These are phyloP conservation scores for Drosophila subquinaria DNA, from an alignment of 2,888 invertebrate species.

Conservation along the genomic window DNA sequence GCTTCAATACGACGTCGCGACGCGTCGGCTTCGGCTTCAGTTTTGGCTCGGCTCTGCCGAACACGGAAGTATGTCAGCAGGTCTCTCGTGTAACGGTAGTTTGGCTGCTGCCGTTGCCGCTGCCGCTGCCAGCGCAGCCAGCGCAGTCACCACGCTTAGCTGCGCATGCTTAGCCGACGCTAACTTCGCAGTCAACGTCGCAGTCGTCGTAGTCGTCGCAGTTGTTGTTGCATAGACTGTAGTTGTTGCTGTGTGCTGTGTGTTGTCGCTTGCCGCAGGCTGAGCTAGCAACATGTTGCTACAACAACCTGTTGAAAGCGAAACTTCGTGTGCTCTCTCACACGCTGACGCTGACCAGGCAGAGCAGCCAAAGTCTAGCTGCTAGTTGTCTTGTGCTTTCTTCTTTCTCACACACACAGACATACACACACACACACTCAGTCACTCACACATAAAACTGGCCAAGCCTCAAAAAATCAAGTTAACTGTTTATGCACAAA, in stretches of 20 bases:
- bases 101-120: conserved; percentile 58
- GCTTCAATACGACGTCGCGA: conserved; percentile 36
- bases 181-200: conserved; percentile 41
- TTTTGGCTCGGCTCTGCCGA: conserved; percentile 71
- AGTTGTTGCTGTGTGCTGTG: conserved; percentile 27
- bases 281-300: conserved; percentile 65
- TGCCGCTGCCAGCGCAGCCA: conserved; percentile 31
- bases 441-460: conserved; percentile 17
- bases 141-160: conserved; percentile 68
- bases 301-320: conserved; percentile 85
- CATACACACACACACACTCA: conserved; percentile 11
- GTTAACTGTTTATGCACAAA: conserved; percentile 76
- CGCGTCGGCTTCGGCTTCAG: conserved; percentile 39
- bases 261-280: conserved; percentile 61
- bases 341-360: conserved; percentile 54
- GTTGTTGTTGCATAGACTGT: conserved; percentile 19
- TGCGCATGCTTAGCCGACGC: conserved; percentile 74
- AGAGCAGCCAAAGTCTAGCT: conserved; percentile 51
- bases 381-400: conserved; percentile 47
- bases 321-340: conserved; percentile 73
- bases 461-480: conserved; percentile 76
- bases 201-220: conserved; percentile 21
- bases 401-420: conserved; percentile 48
- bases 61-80: conserved; percentile 86
- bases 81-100: conserved; percentile 86